Percentiles rank a stretch among this genome's conserved stretches.
Conservation (phyloP, 2,113 vertebrate species). For the Callaeas wilsoni region DNA sequence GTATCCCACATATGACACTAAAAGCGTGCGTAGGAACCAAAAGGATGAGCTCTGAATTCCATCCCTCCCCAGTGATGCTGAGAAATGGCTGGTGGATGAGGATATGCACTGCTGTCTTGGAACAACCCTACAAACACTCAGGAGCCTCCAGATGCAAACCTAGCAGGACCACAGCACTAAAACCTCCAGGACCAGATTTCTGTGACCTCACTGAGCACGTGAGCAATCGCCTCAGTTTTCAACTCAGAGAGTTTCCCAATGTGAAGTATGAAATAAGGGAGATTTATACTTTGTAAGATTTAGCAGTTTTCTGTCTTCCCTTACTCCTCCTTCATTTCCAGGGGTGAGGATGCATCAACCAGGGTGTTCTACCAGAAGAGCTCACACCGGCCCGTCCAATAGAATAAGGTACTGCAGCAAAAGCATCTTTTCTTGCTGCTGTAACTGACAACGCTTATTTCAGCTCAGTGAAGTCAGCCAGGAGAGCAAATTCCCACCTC, state of each 20-base stretch:
- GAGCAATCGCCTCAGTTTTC: conserved; percentile 18
- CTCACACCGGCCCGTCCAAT: neutral
- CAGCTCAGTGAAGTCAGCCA: neutral
- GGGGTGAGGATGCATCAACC: neutral
- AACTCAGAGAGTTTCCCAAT: neutral
- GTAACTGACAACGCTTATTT: neutral
- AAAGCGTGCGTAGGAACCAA: neutral
- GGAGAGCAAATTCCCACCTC: neutral
- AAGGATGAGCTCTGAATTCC: conserved; percentile 21
- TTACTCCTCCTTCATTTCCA: conserved; percentile 40
- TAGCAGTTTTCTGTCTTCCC: conserved; percentile 24
- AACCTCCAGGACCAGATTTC: neutral
- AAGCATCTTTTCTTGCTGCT: neutral
- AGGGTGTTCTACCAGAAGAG: neutral
- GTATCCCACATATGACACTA: neutral
- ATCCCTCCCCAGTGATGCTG: neutral
- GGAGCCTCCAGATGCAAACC: neutral
- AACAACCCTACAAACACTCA: neutral
- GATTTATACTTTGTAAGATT: neutral
- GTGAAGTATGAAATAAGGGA: conserved; percentile 1
- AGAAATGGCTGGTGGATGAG: conserved; percentile 28
- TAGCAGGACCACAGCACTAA: neutral
- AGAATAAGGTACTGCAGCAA: neutral
- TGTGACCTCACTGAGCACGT: neutral
- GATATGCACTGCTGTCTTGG: neutral